A percentile compares a stretch with the other conserved stretches of the same genome.
phyloP scores from a whole-genome alignment of 2,113 vertebrate genomes.

The Xenotilapia caudafasciata region DNA sequence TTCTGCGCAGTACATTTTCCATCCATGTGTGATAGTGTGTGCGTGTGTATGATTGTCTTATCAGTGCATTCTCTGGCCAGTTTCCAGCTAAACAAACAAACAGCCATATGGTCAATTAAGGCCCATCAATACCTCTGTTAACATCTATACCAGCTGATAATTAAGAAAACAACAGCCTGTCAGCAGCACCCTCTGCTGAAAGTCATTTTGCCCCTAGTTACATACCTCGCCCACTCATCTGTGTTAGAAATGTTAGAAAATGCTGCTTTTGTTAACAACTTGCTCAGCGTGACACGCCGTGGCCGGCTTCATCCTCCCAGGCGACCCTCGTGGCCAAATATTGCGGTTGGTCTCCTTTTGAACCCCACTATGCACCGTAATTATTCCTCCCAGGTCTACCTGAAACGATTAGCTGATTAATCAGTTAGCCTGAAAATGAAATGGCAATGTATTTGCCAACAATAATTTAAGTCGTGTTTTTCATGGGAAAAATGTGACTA shows the following conservation, averaged over 20 bases:
- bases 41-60: neutral
- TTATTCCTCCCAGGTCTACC: neutral
- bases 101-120: conserved; percentile 72
- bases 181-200: conserved; percentile 22
- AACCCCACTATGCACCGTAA: neutral
- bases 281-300: neutral
- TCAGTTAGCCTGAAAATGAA: neutral
- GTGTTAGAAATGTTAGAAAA: neutral
- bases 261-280: neutral
- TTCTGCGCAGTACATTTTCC: neutral
- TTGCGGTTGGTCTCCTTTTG: neutral
- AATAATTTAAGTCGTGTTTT: rapidly evolving
- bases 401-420: neutral
- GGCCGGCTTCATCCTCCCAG: neutral
- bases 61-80: conserved; percentile 23
- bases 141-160: conserved; percentile 59
- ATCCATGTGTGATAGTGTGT: neutral
- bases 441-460: neutral
- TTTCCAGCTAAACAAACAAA: conserved; percentile 53
- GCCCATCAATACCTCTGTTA: conserved; percentile 63
- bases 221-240: neutral
- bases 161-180: conserved; percentile 59
- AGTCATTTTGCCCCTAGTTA: neutral
- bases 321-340: neutral
- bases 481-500: neutral